Percentiles rank a stretch among this genome's conserved stretches.
phyloP scores from a whole-genome alignment of 2,113 vertebrate species.

The Python bivittatus region DNA sequence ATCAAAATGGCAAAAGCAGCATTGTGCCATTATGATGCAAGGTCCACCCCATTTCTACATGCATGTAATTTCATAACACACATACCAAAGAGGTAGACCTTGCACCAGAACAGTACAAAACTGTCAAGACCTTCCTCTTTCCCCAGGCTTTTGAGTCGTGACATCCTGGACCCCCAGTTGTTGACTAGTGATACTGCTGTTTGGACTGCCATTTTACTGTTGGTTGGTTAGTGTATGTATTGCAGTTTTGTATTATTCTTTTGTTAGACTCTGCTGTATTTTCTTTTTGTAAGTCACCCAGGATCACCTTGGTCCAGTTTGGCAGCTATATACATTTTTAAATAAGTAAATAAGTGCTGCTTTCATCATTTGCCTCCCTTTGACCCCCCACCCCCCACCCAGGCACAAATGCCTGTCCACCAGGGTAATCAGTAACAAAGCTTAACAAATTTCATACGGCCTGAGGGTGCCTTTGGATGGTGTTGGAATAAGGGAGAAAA shows the following conservation, averaged over 20 bases:
- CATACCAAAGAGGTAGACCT: background rate
- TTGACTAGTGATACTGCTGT: background rate
- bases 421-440: background rate
- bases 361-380: background rate
- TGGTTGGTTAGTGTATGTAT: background rate
- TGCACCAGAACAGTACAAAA: background rate
- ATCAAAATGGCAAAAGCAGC: background rate
- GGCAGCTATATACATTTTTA: background rate
- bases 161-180: background rate
- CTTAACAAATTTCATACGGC: background rate
- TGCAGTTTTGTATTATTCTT: background rate
- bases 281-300: background rate
- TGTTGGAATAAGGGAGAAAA: background rate
- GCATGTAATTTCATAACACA: background rate
- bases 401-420: background rate
- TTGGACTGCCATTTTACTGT: background rate
- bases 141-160: background rate
- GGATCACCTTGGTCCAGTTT: background rate
- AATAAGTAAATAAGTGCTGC: background rate
- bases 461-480: background rate
- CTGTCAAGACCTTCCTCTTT: background rate
- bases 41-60: background rate
- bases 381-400: background rate
- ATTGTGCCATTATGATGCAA: background rate
- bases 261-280: background rate